These are phyloP conservation scores for Zapus hudsonius DNA, from an alignment of 2,113 vertebrate species.

Conservation along the genomic window DNA sequence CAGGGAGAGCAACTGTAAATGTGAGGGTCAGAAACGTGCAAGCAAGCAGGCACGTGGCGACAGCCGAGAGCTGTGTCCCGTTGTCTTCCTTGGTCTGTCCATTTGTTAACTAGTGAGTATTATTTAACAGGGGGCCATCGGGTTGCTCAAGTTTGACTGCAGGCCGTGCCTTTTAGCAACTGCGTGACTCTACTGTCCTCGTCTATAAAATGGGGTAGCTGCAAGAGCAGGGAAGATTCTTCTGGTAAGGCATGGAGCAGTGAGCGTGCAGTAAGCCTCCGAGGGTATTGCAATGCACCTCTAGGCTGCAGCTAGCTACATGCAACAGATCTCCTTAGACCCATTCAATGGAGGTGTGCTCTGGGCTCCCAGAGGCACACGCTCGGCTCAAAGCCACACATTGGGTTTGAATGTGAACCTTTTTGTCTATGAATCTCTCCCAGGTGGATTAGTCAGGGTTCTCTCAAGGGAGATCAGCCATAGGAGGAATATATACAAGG, in stretches of 20 bases:
- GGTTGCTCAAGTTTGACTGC: not conserved
- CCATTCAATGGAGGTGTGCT: not conserved
- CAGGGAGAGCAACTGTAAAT: no score
- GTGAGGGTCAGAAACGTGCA: not conserved
- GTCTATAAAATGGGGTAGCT: not conserved
- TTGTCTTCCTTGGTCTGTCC: not conserved
- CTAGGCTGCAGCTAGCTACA: no score
- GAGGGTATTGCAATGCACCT: accelerated
- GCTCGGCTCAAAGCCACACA: not conserved
- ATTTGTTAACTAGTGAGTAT: not conserved
- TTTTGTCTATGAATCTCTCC: not conserved
- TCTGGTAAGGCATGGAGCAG: not conserved
- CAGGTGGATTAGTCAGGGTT: accelerated
- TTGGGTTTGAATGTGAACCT: not conserved
- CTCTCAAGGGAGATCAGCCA: accelerated
- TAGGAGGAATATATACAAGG: not conserved
- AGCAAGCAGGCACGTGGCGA: accelerated
- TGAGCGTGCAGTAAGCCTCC: accelerated
- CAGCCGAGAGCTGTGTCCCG: accelerated
- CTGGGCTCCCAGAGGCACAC: not conserved
- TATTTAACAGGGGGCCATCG: not conserved
- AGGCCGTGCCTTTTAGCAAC: not conserved
- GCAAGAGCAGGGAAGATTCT: not conserved
- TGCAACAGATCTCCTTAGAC: accelerated
- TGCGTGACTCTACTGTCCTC: not conserved